Conservation (phyloP, 2,888 invertebrate genomes). For the Agrochola circellaris region DNA sequence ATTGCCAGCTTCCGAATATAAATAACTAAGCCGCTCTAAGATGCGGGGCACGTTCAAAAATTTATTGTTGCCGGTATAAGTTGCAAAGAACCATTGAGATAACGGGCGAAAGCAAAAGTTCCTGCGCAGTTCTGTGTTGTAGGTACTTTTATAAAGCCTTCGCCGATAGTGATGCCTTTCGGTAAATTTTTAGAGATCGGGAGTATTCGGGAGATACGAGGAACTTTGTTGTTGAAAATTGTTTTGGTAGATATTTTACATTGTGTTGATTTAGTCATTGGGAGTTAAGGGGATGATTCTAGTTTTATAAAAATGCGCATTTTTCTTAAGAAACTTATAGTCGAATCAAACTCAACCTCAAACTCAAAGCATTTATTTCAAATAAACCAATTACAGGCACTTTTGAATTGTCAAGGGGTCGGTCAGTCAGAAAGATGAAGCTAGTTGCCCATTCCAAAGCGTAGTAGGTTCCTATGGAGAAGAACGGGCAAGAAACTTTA, state of each 20-base stretch:
- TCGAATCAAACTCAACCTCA: too few species aligned
- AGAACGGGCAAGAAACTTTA: too few species aligned
- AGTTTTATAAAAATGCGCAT: too few species aligned
- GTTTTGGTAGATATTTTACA: neutral
- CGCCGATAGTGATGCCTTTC: slow-evolving; percentile 27
- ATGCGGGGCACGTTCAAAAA: slow-evolving; percentile 70
- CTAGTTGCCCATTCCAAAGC: too few species aligned
- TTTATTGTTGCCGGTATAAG: slow-evolving; percentile 69
- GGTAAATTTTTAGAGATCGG: slow-evolving; percentile 11
- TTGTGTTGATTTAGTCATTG: neutral
- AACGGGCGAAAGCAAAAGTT: slow-evolving; percentile 59
- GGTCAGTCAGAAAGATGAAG: too few species aligned
- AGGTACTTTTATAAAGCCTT: slow-evolving; percentile 36
- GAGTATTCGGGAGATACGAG: neutral
- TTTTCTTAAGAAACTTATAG: too few species aligned
- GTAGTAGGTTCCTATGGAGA: too few species aligned
- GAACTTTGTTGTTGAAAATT: slow-evolving; percentile 1
- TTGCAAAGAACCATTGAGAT: slow-evolving; percentile 66
- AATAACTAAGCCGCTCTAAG: slow-evolving; percentile 55
- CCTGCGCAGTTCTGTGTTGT: slow-evolving; percentile 40
- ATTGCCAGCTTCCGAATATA: slow-evolving; percentile 50
- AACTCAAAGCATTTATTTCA: too few species aligned
- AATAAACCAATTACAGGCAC: too few species aligned
- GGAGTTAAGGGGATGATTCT: too few species aligned
- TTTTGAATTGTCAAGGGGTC: too few species aligned